Base-by-base conservation (phyloP, 2,888 invertebrate genomes). In the Synergus umbraculus region DNA sequence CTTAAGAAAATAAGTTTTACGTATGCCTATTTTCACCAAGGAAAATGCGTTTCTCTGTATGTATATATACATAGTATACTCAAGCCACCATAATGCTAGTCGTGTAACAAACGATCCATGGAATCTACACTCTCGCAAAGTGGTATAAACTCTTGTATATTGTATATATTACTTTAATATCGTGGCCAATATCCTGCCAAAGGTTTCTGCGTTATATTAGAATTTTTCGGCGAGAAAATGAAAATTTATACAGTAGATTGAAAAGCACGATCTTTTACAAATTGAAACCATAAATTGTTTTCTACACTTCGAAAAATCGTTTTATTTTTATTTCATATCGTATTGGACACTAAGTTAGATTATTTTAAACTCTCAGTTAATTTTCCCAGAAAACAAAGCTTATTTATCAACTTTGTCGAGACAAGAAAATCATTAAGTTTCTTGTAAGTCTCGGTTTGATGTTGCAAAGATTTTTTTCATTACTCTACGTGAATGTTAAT, bases 71-170 rank as follows among this genome's bases (percentile, higher is more conserved):
- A 29, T 29, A 29, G 22, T 79, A 79, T 76, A 81, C 77, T n/a
- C 66, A 43, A 49, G 29, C n/a, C 15, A 29, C 49, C 49, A 64
- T 79, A 82, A 82, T 54, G 76, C 43, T 58, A 66, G 63, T 78
- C 60, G 76, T 76, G 66, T 80, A 76, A 63, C 76, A 79, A 78
- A 81, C 78, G 83, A 78, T 80, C 82, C 58, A 76, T 76, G 78
- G 79, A 78, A 77, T 81, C 78, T 82, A 81, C 76, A 82, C 81
- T 82, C 81, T 83, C 77, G 81, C 84, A 85, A 86, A 86, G 84
- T 86, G 83, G 85, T 84, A 83, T 87, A 87, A 88, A 86, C 85
- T 83, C 85, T 87, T 85, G 85, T 87, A 87, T 87, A 87, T 88
- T 85, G 83, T 85, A 86, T 86, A 2, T 29, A 29, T 29, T 86